Evolutionary conservation across 92 coral and sea anemone genomes (phyloP).

Genomic region (Isaurus tuberculatus): DNA sequence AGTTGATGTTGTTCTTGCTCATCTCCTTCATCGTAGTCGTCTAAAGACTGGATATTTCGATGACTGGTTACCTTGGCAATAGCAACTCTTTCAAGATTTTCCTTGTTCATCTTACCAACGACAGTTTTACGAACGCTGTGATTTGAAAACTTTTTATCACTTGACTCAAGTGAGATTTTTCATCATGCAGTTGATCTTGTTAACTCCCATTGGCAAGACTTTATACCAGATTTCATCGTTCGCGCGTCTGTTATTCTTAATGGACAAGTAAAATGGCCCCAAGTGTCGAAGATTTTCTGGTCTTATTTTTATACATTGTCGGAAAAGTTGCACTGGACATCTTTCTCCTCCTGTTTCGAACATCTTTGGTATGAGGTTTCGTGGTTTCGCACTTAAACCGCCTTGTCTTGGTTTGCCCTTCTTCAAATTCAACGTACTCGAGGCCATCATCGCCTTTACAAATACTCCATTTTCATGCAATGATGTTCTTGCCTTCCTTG

Average conservation of each 20-base stretch:
- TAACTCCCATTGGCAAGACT: constrained; percentile 60
- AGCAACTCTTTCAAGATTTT: constrained; percentile 44
- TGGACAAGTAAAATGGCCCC: constrained; percentile 63
- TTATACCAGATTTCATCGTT: constrained; percentile 56
- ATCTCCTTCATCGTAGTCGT: not conserved
- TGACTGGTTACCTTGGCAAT: not conserved
- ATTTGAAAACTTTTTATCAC: constrained; percentile 60
- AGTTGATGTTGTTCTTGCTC: not conserved
- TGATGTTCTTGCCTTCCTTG: constrained; percentile 59
- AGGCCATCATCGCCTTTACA: too few relatives aligned
- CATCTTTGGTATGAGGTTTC: constrained; percentile 60
- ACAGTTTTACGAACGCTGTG: constrained; percentile 68
- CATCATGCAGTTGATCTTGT: constrained; percentile 65
- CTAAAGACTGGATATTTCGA: not conserved
- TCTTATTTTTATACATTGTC: constrained; percentile 42
- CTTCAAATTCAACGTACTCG: too few relatives aligned
- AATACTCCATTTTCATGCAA: too few relatives aligned
- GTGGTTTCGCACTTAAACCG: constrained; percentile 43
- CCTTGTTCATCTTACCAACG: constrained; percentile 63
- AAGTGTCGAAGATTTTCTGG: constrained; percentile 31
- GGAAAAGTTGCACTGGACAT: constrained; percentile 56
- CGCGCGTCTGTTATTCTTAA: constrained; percentile 37
- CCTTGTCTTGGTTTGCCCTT: too few relatives aligned
- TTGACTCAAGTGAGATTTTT: constrained; percentile 56
- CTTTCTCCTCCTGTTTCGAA: constrained; percentile 58